A percentile compares a stretch with the other conserved stretches of the same genome.
These are phyloP conservation scores for Parapristionchus giblindavisi DNA, from an alignment of 2,888 invertebrate genomes.

Conservation along the genomic window DNA sequence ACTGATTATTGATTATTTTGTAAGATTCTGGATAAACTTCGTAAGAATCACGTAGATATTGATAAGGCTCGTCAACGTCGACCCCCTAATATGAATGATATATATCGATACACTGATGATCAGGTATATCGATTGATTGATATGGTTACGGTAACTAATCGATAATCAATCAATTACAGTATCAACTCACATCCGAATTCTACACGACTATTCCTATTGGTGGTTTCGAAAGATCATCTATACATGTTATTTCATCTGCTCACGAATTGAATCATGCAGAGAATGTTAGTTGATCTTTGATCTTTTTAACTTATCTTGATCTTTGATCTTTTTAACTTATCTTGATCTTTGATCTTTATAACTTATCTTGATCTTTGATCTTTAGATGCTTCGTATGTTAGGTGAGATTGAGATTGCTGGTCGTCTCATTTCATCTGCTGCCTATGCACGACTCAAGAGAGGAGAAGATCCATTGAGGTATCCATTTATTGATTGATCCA, in stretches of 20 bases:
- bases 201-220: constrained; percentile 72
- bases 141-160: not conserved
- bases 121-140: constrained; percentile 3
- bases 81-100: constrained; percentile 16
- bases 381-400: constrained; percentile 45
- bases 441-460: constrained; percentile 22
- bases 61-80: constrained; percentile 13
- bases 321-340: not conserved
- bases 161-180: constrained; percentile 42
- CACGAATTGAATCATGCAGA: constrained; percentile 3
- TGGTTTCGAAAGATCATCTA: constrained; percentile 69
- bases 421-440: constrained; percentile 41
- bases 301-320: not conserved
- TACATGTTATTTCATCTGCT: not conserved
- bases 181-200: constrained; percentile 72
- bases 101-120: constrained; percentile 21
- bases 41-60: not conserved
- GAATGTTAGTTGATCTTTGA: not conserved
- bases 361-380: not conserved
- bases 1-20: not conserved
- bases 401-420: constrained; percentile 57
- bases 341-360: not conserved
- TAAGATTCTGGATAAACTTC: constrained; percentile 21
- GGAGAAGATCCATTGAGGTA: constrained; percentile 26
- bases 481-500: not conserved